These are phyloP conservation scores for Carabus problematicus DNA, from an alignment of 2,888 invertebrate genomes.

Conservation along the genomic window DNA sequence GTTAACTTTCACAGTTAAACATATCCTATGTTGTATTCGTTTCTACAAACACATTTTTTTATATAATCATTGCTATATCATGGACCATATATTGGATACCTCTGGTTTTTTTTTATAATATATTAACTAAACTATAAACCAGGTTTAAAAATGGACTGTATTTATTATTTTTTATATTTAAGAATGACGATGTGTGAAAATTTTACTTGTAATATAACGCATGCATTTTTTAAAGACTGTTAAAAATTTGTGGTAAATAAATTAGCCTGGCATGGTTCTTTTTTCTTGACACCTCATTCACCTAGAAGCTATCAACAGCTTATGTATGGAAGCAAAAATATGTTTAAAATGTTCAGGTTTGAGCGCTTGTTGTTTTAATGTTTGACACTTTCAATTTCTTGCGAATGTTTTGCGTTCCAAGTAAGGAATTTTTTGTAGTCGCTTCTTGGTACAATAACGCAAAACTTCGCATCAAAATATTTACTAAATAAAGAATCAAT, in stretches of 20 bases:
- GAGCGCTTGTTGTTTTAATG: background rate
- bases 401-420: background rate
- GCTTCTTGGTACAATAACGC: too few species aligned
- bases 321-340: background rate
- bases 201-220: background rate
- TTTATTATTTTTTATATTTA: constrained; percentile 5
- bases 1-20: too few species aligned
- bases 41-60: background rate
- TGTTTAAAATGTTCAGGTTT: background rate
- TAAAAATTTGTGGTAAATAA: constrained; percentile 8
- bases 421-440: too few species aligned
- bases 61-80: background rate
- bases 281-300: constrained; percentile 8
- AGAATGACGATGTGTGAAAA: background rate
- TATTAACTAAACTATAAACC: background rate
- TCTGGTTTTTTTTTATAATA: background rate
- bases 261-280: background rate
- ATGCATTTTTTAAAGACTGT: background rate
- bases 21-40: background rate
- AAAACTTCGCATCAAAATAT: too few species aligned
- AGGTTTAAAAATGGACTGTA: constrained; percentile 5
- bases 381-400: background rate
- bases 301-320: background rate
- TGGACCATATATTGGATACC: background rate
- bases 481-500: too few species aligned